Conservation (phyloP, 2,797 vertebrate species). For the Acrossocheilus wenchowensis region DNA sequence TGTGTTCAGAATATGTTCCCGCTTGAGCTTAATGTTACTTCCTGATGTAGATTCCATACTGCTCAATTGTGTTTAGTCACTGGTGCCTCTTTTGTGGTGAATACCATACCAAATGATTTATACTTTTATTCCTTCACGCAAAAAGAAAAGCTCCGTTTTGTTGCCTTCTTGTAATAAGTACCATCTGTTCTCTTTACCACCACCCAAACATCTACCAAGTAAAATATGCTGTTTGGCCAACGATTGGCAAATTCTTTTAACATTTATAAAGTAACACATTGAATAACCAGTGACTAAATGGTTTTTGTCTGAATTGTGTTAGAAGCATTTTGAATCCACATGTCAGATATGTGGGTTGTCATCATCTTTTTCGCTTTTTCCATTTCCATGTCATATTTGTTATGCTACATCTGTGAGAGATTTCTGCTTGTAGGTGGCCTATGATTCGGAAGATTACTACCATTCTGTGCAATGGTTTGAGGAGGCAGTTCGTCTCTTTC, state of each 20-base stretch:
- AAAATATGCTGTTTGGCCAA: background rate
- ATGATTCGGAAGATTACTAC: constrained; percentile 89
- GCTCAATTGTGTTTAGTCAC: background rate
- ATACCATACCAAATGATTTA: constrained; percentile 18
- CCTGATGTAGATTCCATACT: constrained; percentile 30
- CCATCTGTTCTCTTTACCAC: background rate
- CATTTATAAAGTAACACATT: background rate
- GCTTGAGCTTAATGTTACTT: background rate
- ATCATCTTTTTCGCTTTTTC: background rate
- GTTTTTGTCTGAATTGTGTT: background rate
- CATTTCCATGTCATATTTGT: background rate
- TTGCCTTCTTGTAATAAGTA: constrained; percentile 13
- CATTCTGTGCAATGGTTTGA: constrained; percentile 93
- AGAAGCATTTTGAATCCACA: background rate
- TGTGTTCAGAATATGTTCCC: constrained; percentile 26
- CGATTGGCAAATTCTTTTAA: background rate
- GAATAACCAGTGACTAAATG: background rate
- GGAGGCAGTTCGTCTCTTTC: constrained; percentile 89
- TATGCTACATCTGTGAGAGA: background rate
- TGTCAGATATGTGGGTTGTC: background rate
- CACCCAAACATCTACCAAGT: background rate
- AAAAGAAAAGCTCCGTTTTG: background rate
- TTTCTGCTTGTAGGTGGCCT: constrained; percentile 83
- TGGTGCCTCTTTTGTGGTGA: constrained; percentile 17
- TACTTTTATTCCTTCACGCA: background rate